phyloP scores from a whole-genome alignment of 2,888 invertebrate species.

The Rugalucina vietnamica region DNA sequence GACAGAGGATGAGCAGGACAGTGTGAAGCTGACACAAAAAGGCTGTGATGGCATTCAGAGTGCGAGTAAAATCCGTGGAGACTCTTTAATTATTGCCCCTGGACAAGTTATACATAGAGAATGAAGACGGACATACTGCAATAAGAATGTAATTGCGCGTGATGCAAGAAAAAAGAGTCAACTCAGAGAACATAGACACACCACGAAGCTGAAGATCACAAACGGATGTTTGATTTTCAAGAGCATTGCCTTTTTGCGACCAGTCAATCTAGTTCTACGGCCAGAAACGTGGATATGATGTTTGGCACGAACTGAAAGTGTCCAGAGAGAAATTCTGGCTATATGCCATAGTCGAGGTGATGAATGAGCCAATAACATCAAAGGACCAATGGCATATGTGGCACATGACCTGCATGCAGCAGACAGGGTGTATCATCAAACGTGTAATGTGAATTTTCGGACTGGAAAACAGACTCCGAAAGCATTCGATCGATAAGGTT shows the following conservation, averaged over 20 bases:
- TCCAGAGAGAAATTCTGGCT: constrained; percentile 5
- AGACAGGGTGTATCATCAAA: constrained; percentile 2
- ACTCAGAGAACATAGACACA: background rate
- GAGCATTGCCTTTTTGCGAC: background rate
- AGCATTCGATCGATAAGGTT: background rate
- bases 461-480: constrained; percentile 7
- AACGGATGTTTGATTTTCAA: constrained; percentile 14
- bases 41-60: background rate
- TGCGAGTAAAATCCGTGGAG: background rate
- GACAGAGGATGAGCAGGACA: background rate
- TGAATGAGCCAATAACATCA: background rate
- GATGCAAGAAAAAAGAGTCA: background rate
- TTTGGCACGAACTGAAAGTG: constrained; percentile 22
- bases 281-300: constrained; percentile 25
- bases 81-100: background rate
- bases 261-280: background rate
- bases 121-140: constrained; percentile 18
- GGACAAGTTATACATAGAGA: constrained; percentile 15
- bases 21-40: constrained; percentile 6
- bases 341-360: constrained; percentile 9
- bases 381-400: background rate
- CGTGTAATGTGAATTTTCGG: background rate
- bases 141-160: background rate
- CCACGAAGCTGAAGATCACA: background rate
- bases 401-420: background rate